These are phyloP conservation scores for Amiota mariae DNA, from an alignment of 2,888 invertebrate genomes.

Conservation along the genomic window DNA sequence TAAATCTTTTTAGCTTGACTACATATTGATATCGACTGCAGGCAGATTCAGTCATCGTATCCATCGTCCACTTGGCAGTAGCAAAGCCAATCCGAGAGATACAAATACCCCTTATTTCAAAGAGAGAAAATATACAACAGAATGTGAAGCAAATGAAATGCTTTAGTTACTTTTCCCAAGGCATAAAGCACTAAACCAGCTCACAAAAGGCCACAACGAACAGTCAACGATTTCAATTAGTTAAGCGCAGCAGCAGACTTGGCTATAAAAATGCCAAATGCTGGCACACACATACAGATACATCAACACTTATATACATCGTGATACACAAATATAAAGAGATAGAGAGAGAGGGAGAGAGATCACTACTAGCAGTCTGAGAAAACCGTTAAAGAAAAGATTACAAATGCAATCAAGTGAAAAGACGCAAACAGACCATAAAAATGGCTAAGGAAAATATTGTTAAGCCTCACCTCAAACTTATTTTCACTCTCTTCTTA, in stretches of 20 bases:
- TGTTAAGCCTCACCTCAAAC: background rate
- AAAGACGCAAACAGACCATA: constrained; percentile 67
- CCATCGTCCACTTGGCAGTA: background rate
- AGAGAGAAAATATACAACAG: constrained; percentile 5
- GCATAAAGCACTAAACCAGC: constrained; percentile 5
- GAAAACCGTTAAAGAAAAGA: constrained; percentile 59
- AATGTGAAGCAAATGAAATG: constrained; percentile 1
- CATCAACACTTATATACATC: background rate
- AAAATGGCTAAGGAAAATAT: constrained; percentile 52
- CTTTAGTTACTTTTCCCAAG: background rate
- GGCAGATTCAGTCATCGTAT: too few relatives aligned
- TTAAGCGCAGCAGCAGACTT: constrained; percentile 47
- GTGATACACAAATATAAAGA: background rate
- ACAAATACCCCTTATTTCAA: background rate
- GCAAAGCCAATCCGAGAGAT: constrained; percentile 1
- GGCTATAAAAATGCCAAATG: constrained; percentile 51
- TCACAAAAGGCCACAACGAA: constrained; percentile 26
- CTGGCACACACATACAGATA: constrained; percentile 31
- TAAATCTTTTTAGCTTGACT: constrained; percentile 27
- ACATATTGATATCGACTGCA: constrained; percentile 17
- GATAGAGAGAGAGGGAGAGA: background rate
- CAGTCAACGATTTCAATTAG: constrained; percentile 60
- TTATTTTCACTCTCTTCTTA: constrained; percentile 28
- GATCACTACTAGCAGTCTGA: background rate
- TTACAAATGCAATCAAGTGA: constrained; percentile 66